A percentile compares a stretch with the other conserved stretches of the same genome.
phyloP scores from a whole-genome alignment of 92 coral and sea anemone species.

The Zoanthus solanderi region DNA sequence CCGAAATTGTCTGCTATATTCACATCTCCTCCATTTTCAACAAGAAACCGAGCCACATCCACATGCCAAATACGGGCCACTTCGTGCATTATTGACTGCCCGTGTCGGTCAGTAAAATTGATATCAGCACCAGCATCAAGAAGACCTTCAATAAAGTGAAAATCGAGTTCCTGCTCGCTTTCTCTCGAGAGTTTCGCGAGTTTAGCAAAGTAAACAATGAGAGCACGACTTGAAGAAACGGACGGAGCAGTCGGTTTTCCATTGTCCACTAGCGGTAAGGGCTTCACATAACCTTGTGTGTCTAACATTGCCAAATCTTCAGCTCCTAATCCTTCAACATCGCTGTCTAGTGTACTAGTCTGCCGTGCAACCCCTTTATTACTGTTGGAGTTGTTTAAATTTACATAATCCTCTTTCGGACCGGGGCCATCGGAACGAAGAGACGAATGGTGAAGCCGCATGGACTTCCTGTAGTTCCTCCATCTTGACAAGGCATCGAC shows the following conservation, averaged over 20 bases:
- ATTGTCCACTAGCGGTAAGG: conserved; percentile 52
- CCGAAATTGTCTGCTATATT: conserved; percentile 88
- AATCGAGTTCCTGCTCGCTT: conserved; percentile 83
- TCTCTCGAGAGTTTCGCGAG: conserved; percentile 83
- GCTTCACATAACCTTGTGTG: conserved; percentile 73
- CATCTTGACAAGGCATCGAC: conserved; percentile 75
- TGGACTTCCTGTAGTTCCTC: conserved; percentile 75
- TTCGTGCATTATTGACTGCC: conserved; percentile 94
- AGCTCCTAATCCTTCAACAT: conserved; percentile 79
- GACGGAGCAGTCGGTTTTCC: conserved; percentile 60
- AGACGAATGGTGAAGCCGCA: conserved; percentile 53
- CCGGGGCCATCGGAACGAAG: conserved; percentile 48
- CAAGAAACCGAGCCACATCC: conserved; percentile 90
- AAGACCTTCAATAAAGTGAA: conserved; percentile 81
- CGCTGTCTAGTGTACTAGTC: conserved; percentile 87
- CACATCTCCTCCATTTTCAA: conserved; percentile 92
- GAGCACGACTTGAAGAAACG: conserved; percentile 79
- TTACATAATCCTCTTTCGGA: conserved; percentile 19
- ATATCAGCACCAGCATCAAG: conserved; percentile 88
- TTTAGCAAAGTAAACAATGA: conserved; percentile 94
- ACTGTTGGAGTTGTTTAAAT: neutral
- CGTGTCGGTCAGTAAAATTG: conserved; percentile 89
- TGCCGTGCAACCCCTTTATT: conserved; percentile 27
- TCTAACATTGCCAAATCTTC: conserved; percentile 65
- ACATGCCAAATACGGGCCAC: conserved; percentile 97